Evolutionary conservation across 2,888 invertebrate species (phyloP).

Genomic region (Apamea epomidion): DNA sequence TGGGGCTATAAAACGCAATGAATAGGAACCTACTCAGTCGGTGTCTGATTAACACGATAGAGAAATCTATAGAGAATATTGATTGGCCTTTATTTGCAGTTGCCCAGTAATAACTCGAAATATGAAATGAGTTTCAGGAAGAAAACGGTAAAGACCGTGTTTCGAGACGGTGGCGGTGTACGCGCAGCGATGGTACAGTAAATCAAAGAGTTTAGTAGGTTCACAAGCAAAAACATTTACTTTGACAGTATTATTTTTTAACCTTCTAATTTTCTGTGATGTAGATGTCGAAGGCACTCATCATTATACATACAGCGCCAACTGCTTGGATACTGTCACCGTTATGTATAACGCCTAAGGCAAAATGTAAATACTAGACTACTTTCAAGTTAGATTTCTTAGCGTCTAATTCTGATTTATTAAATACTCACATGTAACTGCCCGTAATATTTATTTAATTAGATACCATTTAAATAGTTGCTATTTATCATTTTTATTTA

Average conservation of each 20-base stretch:
- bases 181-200: slow-evolving; percentile 18
- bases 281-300: not conserved
- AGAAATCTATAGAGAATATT: not conserved
- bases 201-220: not conserved
- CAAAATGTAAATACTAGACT: not conserved
- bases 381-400: not conserved
- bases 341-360: not conserved
- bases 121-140: slow-evolving; percentile 53
- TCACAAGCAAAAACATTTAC: not conserved
- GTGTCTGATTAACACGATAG: not conserved
- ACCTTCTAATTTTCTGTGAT: not conserved
- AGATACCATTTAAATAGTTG: not conserved
- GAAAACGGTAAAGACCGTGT: slow-evolving; percentile 62
- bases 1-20: not conserved
- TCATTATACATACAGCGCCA: not conserved
- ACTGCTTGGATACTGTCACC: not conserved
- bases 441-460: not conserved
- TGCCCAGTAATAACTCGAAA: slow-evolving; percentile 29
- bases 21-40: not conserved
- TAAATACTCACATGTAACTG: not conserved
- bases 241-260: not conserved
- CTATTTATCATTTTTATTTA: not conserved
- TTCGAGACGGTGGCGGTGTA: slow-evolving; percentile 31
- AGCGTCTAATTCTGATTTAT: not conserved
- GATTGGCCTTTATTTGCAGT: slow-evolving; percentile 1